Percentiles rank a stretch among this genome's conserved stretches.
phyloP scores from a whole-genome alignment of 2,888 invertebrate species.

The Cybosia mesomella region DNA sequence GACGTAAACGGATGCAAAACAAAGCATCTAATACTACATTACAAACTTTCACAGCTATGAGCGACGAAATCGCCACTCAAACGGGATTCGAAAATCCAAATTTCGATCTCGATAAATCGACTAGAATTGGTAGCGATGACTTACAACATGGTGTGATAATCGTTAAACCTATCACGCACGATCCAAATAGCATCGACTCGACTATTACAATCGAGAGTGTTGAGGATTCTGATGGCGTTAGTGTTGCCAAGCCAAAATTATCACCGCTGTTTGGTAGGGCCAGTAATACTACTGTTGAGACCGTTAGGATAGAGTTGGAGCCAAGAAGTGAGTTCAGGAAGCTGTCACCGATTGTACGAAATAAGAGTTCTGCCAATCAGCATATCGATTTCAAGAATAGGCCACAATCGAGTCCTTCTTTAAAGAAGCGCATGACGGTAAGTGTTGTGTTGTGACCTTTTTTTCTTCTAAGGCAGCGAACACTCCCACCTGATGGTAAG shows the following conservation, averaged over 20 bases:
- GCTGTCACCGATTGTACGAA: conserved; percentile 76
- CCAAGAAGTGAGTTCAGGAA: conserved; percentile 77
- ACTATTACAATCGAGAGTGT: conserved; percentile 79
- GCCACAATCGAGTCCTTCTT: conserved; percentile 80
- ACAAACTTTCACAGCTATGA: conserved; percentile 65
- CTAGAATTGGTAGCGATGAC: conserved; percentile 51
- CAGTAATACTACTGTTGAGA: conserved; percentile 66
- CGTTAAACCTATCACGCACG: conserved; percentile 72
- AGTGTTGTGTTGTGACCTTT: not conserved
- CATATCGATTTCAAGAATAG: conserved; percentile 77
- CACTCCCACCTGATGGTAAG: no score
- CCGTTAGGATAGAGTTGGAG: conserved; percentile 76
- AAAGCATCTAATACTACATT: conserved; percentile 73
- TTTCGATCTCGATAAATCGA: conserved; percentile 62
- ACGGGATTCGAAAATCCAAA: conserved; percentile 84
- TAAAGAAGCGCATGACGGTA: conserved; percentile 68
- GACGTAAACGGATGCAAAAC: conserved; percentile 73
- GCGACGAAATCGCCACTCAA: conserved; percentile 78
- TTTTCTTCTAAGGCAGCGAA: no score
- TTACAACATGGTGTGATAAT: conserved; percentile 69
- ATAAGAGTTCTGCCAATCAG: conserved; percentile 63
- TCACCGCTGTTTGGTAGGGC: conserved; percentile 79
- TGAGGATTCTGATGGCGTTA: conserved; percentile 67
- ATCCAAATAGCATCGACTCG: conserved; percentile 71
- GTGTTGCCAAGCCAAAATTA: conserved; percentile 71